Conservation (phyloP, 2,797 vertebrate species). For the Myioborus melanocephalus region DNA sequence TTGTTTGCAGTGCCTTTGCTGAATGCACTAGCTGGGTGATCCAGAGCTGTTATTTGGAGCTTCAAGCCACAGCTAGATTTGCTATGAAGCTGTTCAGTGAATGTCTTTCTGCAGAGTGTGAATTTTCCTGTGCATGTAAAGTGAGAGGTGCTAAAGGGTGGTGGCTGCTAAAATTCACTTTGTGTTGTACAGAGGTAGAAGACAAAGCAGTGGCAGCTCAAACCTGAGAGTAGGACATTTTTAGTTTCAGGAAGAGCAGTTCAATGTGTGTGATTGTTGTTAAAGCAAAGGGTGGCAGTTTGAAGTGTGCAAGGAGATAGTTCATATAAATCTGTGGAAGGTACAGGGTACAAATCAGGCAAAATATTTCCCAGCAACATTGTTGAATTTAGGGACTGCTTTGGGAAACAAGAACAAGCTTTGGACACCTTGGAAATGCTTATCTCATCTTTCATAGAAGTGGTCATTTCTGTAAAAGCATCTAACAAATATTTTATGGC, state of each 20-base stretch:
- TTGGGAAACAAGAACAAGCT: neutral
- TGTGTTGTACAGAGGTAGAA: neutral
- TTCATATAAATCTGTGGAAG: neutral
- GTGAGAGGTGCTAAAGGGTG: neutral
- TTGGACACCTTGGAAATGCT: neutral
- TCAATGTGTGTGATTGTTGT: neutral
- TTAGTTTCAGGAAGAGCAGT: neutral
- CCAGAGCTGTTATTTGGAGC: neutral
- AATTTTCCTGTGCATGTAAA: neutral
- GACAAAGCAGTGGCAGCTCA: neutral
- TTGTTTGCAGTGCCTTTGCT: neutral
- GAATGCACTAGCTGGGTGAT: neutral
- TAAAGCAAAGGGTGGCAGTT: neutral
- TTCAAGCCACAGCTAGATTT: neutral
- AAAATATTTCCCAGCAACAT: neutral
- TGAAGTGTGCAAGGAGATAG: neutral
- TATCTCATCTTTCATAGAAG: neutral
- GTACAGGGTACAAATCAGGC: neutral
- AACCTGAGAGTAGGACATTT: neutral
- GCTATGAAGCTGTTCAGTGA: neutral
- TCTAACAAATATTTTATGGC: neutral
- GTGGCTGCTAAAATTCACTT: neutral
- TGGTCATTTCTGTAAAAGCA: neutral
- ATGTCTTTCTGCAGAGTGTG: neutral
- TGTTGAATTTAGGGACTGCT: neutral